Base-by-base conservation (phyloP, 1,140 invertebrate genomes). In the Drosophila navojoa region DNA sequence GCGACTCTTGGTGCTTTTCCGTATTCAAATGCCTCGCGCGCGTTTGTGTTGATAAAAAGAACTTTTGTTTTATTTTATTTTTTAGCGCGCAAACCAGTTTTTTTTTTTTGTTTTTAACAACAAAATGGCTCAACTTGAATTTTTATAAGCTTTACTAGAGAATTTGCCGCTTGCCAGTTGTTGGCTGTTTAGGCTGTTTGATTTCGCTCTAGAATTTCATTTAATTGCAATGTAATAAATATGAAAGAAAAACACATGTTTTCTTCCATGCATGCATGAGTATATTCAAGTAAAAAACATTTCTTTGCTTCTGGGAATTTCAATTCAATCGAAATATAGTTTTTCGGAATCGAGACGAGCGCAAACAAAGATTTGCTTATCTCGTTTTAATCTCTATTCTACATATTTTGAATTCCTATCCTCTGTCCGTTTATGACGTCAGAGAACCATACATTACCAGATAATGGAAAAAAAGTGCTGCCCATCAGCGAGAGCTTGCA, bases 1-100 rank as follows among this genome's bases (percentile, higher is more conserved):
- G 50, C 22, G 42, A 3, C 4, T 49, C 49, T 45, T 5, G 29
- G 50, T 53, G 63, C 49, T 54, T 42, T 59, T 29, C n/a, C 35
- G 6, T 10, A 47, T 72, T 71, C 45, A 57, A 57, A 58, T n/a
- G 35, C 19, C 5, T 29, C 5, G 47, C 59, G 55, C 52, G 35
- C 32, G 57, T 38, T 71, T 64, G 5, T 32, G 60, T 32, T 29
- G 22, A 16, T 42, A 5, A 13, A 9, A 16, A 16, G 16, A 45
- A 16, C n/a, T 16, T 16, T 29, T 53, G 64, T 25, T 50, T 42
- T 38, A 16, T 29, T 53, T 25, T 50, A 32, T 38, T 29, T 29
- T 53, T 58, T 42, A 47, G 68, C 68, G 52, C 29, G 29, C 58
- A 67, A 72, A 70, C 71, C 57, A 40, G 71, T 73, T 72, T 59